Evolutionary conservation across 35 echinoderm and acorn worm species (phyloP), one percentile per base, ranked within the genome.

Genomic region (Heliocidaris erythrogramma): DNA sequence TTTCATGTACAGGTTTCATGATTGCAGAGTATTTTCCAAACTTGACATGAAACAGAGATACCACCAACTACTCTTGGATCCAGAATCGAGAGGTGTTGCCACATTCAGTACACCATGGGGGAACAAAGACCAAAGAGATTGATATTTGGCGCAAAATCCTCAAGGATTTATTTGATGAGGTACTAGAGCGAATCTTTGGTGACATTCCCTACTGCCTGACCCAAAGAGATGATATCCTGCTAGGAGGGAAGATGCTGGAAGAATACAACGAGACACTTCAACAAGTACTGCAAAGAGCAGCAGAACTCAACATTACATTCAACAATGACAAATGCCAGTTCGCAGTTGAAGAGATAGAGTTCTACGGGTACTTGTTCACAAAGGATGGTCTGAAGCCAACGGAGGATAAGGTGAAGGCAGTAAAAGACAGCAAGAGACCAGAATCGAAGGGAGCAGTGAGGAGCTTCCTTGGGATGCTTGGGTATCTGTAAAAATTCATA

Each of bases 331-430:
- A 96, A 47, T 96, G 96, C 48, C 90, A 93, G 31, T 96, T 95
- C 30, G 94, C 59, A n/a, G 96, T 93, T 13, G 30, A 94, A 84
- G 90, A 96, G 86, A 35, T 97, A 52, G 97, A 97, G 47, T 97
- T 97, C 88, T 95, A 95, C 48, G 94, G 94, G 4, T 97, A 96
- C 97, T 31, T 87, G 32, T 97, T 97, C 94, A 96, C 93, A 0
- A 97, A 97, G 94, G 96, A 97, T 71, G 96, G 94, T 31, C 86
- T 97, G 9, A 97, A 96, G 85, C 95, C 95, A 91, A 96, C 93
- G 10, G 31, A 59, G 52, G 96, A 95, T 30, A 97, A 97, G 94
- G 69, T 95, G 17, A 59, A 42, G 86, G 96, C 96, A 9, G 94
- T 94, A 5, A 96, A 97, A 49, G 93, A 96, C 49, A 85, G 88